These are phyloP conservation scores for Heliangelus exortis DNA, from an alignment of 2,797 vertebrate genomes.

Conservation along the genomic window DNA sequence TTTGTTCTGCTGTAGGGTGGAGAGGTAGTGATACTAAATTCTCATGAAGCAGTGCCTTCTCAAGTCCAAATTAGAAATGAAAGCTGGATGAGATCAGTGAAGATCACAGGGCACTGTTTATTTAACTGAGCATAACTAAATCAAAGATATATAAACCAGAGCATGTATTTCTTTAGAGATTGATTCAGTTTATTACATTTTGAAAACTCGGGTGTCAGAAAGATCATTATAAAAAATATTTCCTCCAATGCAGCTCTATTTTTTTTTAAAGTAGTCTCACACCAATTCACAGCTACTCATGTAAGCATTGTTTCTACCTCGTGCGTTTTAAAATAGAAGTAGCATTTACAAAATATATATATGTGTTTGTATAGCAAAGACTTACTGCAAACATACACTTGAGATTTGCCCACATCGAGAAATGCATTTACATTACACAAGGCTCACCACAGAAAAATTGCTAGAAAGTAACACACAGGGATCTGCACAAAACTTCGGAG, in stretches of 20 bases:
- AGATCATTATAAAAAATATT: background rate
- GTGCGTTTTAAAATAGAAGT: background rate
- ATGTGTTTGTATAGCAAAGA: background rate
- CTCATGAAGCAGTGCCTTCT: background rate
- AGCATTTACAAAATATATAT: background rate
- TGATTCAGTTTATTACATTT: background rate
- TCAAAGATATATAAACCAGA: constrained; percentile 10
- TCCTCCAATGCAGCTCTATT: background rate
- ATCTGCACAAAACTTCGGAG: background rate
- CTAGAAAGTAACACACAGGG: background rate
- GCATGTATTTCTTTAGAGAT: background rate
- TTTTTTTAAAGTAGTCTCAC: background rate
- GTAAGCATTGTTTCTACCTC: background rate
- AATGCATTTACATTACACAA: background rate
- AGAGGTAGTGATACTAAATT: background rate
- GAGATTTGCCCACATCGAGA: background rate
- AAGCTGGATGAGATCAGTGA: constrained; percentile 6
- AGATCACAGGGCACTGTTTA: background rate
- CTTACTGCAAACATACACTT: background rate
- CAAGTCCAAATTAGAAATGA: constrained; percentile 1
- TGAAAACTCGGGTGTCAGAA: background rate
- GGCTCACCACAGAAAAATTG: background rate
- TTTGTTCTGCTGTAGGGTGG: background rate
- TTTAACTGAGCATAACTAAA: constrained; percentile 22
- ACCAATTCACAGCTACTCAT: background rate